Base-by-base conservation (phyloP, 2,113 vertebrate species). In the Sporophila hypoxantha region DNA sequence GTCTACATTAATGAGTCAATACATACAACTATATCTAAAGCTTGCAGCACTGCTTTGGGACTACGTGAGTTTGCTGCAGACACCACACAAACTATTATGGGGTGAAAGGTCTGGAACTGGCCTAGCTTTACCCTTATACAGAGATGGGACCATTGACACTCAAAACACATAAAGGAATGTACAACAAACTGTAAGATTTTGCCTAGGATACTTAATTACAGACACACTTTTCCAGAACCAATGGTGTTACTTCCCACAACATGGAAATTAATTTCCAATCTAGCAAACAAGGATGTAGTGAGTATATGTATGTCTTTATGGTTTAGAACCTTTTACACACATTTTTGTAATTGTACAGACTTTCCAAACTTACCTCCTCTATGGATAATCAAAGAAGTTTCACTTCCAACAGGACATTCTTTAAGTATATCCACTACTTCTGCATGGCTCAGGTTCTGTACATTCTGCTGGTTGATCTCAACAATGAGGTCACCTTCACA, bases 341-440 rank as follows among this genome's bases (percentile, higher is more conserved):
- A 96, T 92, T 93, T 94, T 91, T 9, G 81, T 91, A 95, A 95
- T 92, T 87, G 92, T 92, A 91, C 65, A 92, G 87, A 89, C 76
- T 76, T 96, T 93, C 94, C 93, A 90, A 91, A 95, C 97, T 98
- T 97, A 98, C 98, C 98, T 89, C 98, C 98, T 97, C 99, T 98
- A 96, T 99, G 98, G 87, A 99, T 98, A 96, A 99, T 96, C 97
- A 99, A 96, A 93, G 97, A 98, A 91, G 98, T 98, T 96, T 99
- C 98, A 12, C 97, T 97, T 95, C 99, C 98, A 78, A 99, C 96
- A 27, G 97, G 97, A 91, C 98, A 99, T 96, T 99, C 99, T 97
- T 99, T 99, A 69, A 99, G 98, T 94, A 99, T 98, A 96, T 99
- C 99, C 98, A 99, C 99, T 96, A 99, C 99, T 97, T 99, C 99